These are phyloP conservation scores for Euura saliciscinereae DNA, from an alignment of 1,140 invertebrate genomes.

Conservation along the genomic window DNA sequence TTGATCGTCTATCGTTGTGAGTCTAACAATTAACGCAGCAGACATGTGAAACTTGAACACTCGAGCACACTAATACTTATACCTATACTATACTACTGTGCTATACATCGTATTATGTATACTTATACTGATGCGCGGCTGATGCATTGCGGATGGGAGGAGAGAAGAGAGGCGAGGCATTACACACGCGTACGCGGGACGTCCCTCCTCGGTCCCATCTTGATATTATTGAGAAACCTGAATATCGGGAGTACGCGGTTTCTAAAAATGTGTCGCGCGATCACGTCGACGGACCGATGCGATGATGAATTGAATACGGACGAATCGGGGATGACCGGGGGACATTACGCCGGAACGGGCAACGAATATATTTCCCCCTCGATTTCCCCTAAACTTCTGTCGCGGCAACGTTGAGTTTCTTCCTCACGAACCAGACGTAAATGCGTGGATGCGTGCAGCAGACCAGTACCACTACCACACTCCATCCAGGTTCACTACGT, in stretches of 20 bases:
- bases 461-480: constrained; percentile 27
- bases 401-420: no score
- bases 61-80: neutral
- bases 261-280: neutral
- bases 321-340: neutral
- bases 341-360: no score
- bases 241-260: constrained; percentile 10
- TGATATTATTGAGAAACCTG: no score
- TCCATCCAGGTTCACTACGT: neutral
- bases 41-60: neutral
- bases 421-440: no score
- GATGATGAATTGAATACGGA: neutral
- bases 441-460: neutral
- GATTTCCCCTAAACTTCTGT: no score
- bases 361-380: no score
- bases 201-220: no score
- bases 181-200: no score
- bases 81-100: neutral
- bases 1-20: no score
- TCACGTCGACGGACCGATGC: neutral
- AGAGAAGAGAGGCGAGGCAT: no score
- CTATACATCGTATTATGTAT: constrained; percentile 17
- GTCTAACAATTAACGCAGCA: neutral
- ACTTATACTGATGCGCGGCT: constrained; percentile 21
- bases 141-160: no score